Evolutionary conservation across 1,140 invertebrate species (phyloP), one percentile per base, ranked within the genome.

Genomic region (Drosophila lowei): DNA sequence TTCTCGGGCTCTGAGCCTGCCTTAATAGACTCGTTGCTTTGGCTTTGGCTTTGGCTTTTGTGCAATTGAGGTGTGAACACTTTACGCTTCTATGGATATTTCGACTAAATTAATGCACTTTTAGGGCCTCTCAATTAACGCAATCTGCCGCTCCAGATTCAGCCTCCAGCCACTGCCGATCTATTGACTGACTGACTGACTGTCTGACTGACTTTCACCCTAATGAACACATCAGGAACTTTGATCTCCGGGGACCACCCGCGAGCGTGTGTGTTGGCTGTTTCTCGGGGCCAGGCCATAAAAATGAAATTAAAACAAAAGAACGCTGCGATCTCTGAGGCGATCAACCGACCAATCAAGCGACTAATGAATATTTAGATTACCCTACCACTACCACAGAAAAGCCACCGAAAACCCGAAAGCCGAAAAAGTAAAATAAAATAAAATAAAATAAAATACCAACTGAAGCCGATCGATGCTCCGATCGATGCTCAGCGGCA

Each of bases 21-120:
- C 80, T 73, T 88, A 86, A 86, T 86, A 86, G 81, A 86, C 83
- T 74, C 81, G 77, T 84, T 77, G 79, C 54, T 34, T 43, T 43
- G 63, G 49, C 63, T 76, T 75, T 28, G 28, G 74, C 54, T 41
- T 43, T 43, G 66, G 50, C 63, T 76, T 78, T 34, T 72, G 70
- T 84, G 79, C 84, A 89, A 78, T 81, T 85, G 74, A 89, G 85
- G 85, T 89, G 85, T 89, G 85, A 89, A 89, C 78, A 81, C 73
- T 81, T 85, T 76, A 85, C 85, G 80, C 85, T 89, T 85, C 80
- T 75, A 79, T 84, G 84, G 62, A 70, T 89, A 89, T 84, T 80
- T 89, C 84, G 79, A 89, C 85, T 85, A 89, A 84, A 79, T 79
- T 79, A 79, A 67, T 72, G 53, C 85, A 79, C 77, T 89, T 85